Percentiles rank a stretch among this genome's conserved stretches.
Evolutionary conservation across 2,113 vertebrate genomes (phyloP).

Genomic region (Centropristis striata): DNA sequence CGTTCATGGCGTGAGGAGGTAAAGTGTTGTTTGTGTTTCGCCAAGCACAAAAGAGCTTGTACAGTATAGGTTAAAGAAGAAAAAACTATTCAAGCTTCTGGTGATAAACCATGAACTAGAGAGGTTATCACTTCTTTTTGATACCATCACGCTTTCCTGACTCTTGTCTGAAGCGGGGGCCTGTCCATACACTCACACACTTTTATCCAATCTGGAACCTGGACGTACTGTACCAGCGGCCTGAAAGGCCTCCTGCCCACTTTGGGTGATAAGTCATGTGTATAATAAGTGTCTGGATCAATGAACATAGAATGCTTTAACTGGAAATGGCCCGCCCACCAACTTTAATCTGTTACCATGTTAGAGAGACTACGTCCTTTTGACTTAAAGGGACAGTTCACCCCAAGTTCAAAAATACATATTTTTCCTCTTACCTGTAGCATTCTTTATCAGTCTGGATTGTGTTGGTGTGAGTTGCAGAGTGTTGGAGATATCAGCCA

Average conservation of each 20-base stretch:
- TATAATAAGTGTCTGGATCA: slow-evolving; percentile 73
- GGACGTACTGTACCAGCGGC: slow-evolving; percentile 71
- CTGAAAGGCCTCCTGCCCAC: slow-evolving; percentile 75
- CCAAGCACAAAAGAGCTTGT: slow-evolving; percentile 85
- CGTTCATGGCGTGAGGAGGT: slow-evolving; percentile 84
- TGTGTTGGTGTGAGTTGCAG: too few species aligned
- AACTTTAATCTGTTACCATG: slow-evolving; percentile 71
- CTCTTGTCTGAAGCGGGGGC: slow-evolving; percentile 84
- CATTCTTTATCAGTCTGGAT: too few species aligned
- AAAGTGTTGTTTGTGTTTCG: slow-evolving; percentile 84
- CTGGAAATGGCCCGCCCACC: slow-evolving; percentile 74
- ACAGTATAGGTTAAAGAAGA: slow-evolving; percentile 76
- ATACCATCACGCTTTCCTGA: slow-evolving; percentile 81
- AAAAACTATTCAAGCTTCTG: slow-evolving; percentile 84
- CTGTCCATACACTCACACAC: slow-evolving; percentile 80
- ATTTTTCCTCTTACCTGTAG: too few species aligned
- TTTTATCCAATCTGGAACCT: slow-evolving; percentile 68
- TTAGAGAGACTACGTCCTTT: slow-evolving; percentile 74
- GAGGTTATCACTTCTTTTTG: slow-evolving; percentile 79
- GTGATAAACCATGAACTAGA: slow-evolving; percentile 78
- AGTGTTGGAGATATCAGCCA: too few species aligned
- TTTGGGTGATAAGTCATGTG: slow-evolving; percentile 66
- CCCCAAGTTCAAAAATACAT: too few species aligned
- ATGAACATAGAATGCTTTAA: slow-evolving; percentile 83
- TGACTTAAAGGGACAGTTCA: slow-evolving; percentile 33